Evolutionary conservation across 2,888 invertebrate genomes (phyloP).

Genomic region (Hyalella azteca): DNA sequence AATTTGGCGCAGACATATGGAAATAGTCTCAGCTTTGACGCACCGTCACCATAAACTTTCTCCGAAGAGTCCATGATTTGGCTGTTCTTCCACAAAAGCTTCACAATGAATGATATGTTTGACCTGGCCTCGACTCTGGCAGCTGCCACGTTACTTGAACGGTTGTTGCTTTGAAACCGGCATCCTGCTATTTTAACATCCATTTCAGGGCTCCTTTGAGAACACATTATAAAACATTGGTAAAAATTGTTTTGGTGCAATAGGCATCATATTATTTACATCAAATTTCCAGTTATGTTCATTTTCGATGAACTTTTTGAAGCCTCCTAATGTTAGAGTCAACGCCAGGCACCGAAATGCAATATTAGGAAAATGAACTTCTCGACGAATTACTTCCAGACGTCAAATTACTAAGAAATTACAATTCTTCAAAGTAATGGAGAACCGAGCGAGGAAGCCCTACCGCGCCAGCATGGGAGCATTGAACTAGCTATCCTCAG

Average conservation of each 20-base stretch:
- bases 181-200: not conserved
- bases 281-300: not conserved
- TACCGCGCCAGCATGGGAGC: no score
- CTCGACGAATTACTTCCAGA: no score
- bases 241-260: not conserved
- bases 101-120: not conserved
- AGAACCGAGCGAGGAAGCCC: no score
- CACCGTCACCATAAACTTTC: conserved; percentile 26
- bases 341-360: no score
- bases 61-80: conserved; percentile 18
- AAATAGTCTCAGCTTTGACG: no score
- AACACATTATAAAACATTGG: not conserved
- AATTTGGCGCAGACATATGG: no score
- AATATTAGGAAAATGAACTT: no score
- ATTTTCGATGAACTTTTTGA: conserved; percentile 1
- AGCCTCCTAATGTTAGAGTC: no score
- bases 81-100: not conserved
- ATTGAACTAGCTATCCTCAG: no score
- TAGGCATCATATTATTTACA: not conserved
- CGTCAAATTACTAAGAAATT: no score
- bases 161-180: conserved; percentile 11
- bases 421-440: no score
- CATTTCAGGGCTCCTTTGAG: conserved; percentile 2
- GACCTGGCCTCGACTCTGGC: not conserved
- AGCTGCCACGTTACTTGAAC: not conserved